Percentiles rank a stretch among this genome's conserved stretches.
Evolutionary conservation across 30 jellyfish, hydroid and myxozoan species (phyloP).

Genomic region (Cassiopea xamachana): DNA sequence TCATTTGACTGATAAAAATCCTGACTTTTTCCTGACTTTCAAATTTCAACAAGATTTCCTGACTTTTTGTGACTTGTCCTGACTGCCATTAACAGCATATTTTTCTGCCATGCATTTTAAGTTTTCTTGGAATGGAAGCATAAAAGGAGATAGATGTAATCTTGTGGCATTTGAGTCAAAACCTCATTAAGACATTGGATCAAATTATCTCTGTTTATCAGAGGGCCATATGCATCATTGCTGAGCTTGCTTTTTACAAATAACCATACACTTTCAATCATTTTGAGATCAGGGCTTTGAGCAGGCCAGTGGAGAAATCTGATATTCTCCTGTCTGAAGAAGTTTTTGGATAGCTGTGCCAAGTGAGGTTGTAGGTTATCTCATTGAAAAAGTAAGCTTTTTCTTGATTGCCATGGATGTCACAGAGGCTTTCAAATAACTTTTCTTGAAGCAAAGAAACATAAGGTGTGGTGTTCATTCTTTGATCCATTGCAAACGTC

Average conservation of each 20-base stretch:
- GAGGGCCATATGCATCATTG: constrained; percentile 6
- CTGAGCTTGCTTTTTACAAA: background rate
- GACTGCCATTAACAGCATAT: too few species aligned
- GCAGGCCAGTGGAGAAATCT: constrained; percentile 31
- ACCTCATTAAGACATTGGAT: background rate
- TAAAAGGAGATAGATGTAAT: background rate
- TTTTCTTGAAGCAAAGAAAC: background rate
- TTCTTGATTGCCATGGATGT: background rate
- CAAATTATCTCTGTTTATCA: constrained; percentile 5
- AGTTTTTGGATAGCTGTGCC: background rate
- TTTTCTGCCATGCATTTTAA: too few species aligned
- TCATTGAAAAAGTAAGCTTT: background rate
- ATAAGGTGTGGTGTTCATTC: background rate
- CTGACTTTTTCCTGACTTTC: too few species aligned
- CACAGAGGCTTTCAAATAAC: background rate
- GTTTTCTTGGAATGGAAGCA: background rate
- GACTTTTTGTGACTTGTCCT: too few species aligned
- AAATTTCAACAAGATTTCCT: too few species aligned
- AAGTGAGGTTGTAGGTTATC: constrained; percentile 22
- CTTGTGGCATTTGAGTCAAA: constrained; percentile 1
- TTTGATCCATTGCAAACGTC: background rate
- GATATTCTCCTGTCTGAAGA: background rate
- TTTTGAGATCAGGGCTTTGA: constrained; percentile 8
- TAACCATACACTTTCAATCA: constrained; percentile 13
- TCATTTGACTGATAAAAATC: too few species aligned